Percentiles rank a stretch among this genome's conserved stretches.
These are phyloP conservation scores for Cepphus grylle DNA, from an alignment of 2,113 vertebrate genomes.

Conservation along the genomic window DNA sequence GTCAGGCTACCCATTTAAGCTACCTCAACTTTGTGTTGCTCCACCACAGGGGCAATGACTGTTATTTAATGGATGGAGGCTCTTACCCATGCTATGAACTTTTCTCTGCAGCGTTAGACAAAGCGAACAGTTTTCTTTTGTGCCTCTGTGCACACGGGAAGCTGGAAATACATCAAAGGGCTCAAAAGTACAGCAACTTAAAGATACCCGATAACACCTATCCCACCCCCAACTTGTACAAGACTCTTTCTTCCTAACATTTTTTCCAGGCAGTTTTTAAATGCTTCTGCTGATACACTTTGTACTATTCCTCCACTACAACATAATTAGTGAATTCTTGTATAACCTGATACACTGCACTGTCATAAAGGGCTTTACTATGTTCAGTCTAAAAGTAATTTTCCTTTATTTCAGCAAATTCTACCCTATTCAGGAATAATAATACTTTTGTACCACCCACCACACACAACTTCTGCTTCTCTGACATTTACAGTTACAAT, in stretches of 20 bases:
- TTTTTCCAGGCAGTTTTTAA: neutral
- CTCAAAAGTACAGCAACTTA: neutral
- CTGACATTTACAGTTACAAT: neutral
- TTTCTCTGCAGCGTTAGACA: neutral
- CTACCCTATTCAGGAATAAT: neutral
- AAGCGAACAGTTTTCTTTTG: neutral
- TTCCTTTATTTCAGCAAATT: constrained; percentile 2
- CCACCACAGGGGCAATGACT: neutral
- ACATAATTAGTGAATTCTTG: neutral
- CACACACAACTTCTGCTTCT: neutral
- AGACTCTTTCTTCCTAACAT: neutral
- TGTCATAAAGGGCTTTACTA: neutral
- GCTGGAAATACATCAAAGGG: neutral
- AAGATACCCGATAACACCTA: neutral
- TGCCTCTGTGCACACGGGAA: neutral
- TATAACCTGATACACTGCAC: neutral
- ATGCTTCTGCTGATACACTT: neutral
- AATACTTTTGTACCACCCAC: neutral
- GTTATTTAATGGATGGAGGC: neutral
- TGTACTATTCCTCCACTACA: neutral
- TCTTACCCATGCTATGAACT: neutral
- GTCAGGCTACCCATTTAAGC: neutral
- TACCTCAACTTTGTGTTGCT: neutral
- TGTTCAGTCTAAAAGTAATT: neutral
- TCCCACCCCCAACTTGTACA: neutral